These are phyloP conservation scores for Chrosomus eos DNA, from an alignment of 2,797 vertebrate species.

Conservation along the genomic window DNA sequence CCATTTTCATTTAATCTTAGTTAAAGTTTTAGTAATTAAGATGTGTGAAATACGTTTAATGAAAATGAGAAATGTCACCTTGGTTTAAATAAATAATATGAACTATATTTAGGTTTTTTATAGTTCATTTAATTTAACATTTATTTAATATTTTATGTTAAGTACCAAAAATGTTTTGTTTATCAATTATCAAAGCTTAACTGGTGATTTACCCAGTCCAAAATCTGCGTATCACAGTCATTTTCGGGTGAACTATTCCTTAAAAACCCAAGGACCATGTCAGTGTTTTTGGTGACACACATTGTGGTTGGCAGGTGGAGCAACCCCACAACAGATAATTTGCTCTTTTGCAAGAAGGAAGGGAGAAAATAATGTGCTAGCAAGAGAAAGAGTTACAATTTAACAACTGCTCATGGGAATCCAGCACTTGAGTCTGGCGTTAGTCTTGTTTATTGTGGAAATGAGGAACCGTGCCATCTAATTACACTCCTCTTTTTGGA, in stretches of 20 bases:
- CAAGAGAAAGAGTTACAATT: not conserved
- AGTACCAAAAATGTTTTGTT: not conserved
- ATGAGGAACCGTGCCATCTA: constrained; percentile 43
- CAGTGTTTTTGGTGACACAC: not conserved
- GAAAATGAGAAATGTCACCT: not conserved
- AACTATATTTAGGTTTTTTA: not conserved
- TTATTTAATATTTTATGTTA: not conserved
- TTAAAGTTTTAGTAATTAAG: not conserved
- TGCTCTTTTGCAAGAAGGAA: not conserved
- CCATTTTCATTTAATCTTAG: not conserved
- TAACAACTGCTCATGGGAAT: not conserved
- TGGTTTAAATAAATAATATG: not conserved
- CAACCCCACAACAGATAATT: constrained; percentile 4
- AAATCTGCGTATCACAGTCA: not conserved
- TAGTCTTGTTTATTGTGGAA: not conserved
- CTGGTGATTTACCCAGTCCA: not conserved
- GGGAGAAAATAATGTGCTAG: not conserved
- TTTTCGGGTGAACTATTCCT: not conserved
- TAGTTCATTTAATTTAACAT: not conserved
- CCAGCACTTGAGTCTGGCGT: not conserved
- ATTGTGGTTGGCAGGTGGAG: not conserved
- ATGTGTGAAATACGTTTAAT: not conserved
- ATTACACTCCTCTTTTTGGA: constrained; percentile 49
- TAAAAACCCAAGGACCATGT: not conserved
- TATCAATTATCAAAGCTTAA: not conserved